phyloP scores from a whole-genome alignment of 2,797 vertebrate species.

The Cirrhinus molitorella region DNA sequence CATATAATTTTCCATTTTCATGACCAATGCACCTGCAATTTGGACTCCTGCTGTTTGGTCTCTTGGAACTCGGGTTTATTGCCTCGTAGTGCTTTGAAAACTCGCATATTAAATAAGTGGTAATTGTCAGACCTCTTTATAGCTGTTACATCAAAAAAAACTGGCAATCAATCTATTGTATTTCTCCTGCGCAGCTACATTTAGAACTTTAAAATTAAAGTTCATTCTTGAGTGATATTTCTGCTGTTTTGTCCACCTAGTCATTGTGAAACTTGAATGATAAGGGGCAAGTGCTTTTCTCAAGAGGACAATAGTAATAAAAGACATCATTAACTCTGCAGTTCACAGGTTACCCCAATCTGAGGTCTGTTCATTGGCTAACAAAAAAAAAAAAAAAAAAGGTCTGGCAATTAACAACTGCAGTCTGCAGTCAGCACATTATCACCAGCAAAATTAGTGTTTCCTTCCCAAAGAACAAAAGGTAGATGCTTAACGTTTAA shows the following conservation, averaged over 20 bases:
- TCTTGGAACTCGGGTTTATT: not conserved
- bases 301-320: slow-evolving; percentile 21
- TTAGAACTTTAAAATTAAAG: not conserved
- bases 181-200: not conserved
- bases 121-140: not conserved
- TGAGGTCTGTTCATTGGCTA: not conserved
- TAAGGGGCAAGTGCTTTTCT: slow-evolving; percentile 1
- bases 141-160: not conserved
- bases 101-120: not conserved
- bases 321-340: slow-evolving; percentile 14
- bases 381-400: slow-evolving; percentile 20
- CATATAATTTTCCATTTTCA: not conserved
- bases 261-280: not conserved
- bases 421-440: not conserved
- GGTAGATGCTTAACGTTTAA: not conserved
- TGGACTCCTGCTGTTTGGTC: not conserved
- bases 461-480: not conserved
- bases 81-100: not conserved
- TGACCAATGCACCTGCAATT: not conserved
- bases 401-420: not conserved
- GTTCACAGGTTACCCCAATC: slow-evolving; percentile 5
- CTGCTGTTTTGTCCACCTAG: not conserved
- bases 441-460: not conserved
- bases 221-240: not conserved
- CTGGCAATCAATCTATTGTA: not conserved